Conservation (phyloP, 2,797 vertebrate genomes). For the Bovichtus diacanthus region DNA sequence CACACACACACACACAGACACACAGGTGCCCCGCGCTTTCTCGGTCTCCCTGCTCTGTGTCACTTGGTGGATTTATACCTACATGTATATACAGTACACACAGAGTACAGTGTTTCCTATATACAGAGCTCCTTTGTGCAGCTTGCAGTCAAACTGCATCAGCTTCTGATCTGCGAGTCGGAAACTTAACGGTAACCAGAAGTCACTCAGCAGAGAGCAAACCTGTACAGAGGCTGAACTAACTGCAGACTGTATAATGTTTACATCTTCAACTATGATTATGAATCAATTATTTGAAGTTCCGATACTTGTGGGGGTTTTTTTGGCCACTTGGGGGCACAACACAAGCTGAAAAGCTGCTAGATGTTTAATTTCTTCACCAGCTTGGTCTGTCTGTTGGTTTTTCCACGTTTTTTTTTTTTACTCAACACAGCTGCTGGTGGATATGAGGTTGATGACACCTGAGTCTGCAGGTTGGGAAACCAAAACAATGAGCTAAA, state of each 20-base stretch:
- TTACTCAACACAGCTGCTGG: not conserved
- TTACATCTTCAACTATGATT: not conserved
- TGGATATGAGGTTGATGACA: not conserved
- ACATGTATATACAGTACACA: slow-evolving; percentile 51
- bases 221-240: not conserved
- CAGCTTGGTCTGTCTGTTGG: not conserved
- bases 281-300: not conserved
- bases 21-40: too few relatives aligned
- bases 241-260: not conserved
- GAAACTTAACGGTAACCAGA: slow-evolving; percentile 15
- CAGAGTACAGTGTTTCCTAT: slow-evolving; percentile 39
- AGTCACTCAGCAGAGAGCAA: not conserved
- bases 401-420: not conserved
- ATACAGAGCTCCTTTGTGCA: slow-evolving; percentile 67
- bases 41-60: too few relatives aligned
- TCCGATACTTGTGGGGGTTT: not conserved
- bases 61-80: too few relatives aligned
- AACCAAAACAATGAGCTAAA: not conserved
- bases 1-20: not conserved
- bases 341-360: not conserved
- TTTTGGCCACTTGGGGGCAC: not conserved
- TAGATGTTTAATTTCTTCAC: not conserved
- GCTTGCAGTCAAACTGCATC: slow-evolving; percentile 49
- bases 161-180: slow-evolving; percentile 16
- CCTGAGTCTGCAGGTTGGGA: not conserved